phyloP scores from a whole-genome alignment of 2,797 vertebrate genomes.

The Sebastes steindachneri region DNA sequence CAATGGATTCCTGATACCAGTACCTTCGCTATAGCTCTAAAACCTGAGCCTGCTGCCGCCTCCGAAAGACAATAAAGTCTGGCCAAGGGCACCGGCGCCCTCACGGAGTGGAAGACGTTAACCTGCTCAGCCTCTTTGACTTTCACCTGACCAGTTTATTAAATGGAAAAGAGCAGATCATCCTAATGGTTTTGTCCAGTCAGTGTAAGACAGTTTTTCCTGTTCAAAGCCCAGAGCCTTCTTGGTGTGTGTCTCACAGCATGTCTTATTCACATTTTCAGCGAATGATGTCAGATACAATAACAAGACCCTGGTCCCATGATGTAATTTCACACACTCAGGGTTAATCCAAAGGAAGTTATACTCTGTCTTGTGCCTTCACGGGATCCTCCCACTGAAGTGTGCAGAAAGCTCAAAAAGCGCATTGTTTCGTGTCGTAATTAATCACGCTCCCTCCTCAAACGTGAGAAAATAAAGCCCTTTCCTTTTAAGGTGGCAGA shows the following conservation, averaged over 20 bases:
- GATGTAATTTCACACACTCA: constrained; percentile 55
- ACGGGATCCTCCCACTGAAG: constrained; percentile 18
- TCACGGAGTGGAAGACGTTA: neutral
- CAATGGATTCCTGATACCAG: too few relatives aligned
- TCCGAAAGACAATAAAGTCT: too few relatives aligned
- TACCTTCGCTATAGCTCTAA: too few relatives aligned
- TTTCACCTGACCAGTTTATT: neutral
- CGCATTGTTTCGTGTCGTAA: constrained; percentile 16
- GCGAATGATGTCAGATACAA: constrained; percentile 51
- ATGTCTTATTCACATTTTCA: constrained; percentile 44
- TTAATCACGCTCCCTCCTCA: constrained; percentile 2
- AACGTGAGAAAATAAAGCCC: constrained; percentile 1
- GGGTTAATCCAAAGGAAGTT: constrained; percentile 50
- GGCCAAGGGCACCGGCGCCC: too few relatives aligned
- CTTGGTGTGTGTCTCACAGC: constrained; percentile 12
- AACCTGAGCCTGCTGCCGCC: too few relatives aligned
- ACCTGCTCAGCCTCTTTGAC: neutral
- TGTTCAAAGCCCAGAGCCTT: neutral
- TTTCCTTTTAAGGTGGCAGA: constrained; percentile 40
- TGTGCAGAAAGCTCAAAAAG: constrained; percentile 28
- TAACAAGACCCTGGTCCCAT: constrained; percentile 54
- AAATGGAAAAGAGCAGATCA: neutral
- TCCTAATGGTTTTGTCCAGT: neutral
- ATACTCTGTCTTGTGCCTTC: constrained; percentile 33
- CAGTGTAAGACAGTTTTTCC: neutral